Evolutionary conservation across 35 echinoderm and acorn worm species (phyloP).

Genomic region (Strongylocentrotus purpuratus): DNA sequence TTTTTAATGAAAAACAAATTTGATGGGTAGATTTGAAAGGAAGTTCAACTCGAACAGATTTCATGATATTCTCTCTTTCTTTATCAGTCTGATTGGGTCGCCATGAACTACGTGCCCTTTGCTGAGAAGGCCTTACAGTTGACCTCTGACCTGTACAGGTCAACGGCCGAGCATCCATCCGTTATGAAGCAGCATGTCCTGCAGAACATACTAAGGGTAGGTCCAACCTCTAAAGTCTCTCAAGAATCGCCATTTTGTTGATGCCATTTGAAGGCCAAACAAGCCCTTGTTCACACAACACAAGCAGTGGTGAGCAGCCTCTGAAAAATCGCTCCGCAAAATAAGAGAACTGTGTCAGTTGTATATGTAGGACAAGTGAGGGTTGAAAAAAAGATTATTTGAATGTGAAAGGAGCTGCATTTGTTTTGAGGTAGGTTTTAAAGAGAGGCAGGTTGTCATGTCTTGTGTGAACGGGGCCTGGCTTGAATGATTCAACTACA

Average conservation of each 20-base stretch:
- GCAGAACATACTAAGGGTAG: conserved; percentile 94
- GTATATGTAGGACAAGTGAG: too few relatives aligned
- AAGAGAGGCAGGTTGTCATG: not conserved
- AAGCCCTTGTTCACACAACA: too few relatives aligned
- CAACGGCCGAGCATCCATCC: conserved; percentile 75
- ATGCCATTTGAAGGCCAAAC: not conserved
- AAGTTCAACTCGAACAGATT: not conserved
- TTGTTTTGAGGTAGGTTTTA: too few relatives aligned
- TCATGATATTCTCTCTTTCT: not conserved
- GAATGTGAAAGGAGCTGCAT: too few relatives aligned
- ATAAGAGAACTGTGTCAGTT: too few relatives aligned
- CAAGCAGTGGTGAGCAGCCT: too few relatives aligned
- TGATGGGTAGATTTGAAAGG: too few relatives aligned
- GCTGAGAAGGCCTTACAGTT: conserved; percentile 92
- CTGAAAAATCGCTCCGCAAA: too few relatives aligned
- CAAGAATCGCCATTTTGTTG: conserved; percentile 7
- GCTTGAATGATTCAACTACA: too few relatives aligned
- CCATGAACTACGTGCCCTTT: conserved; percentile 99
- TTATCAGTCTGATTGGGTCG: conserved; percentile 76
- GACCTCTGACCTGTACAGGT: conserved; percentile 80
- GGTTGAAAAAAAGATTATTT: too few relatives aligned
- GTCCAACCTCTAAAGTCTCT: not conserved
- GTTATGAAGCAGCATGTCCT: conserved; percentile 92
- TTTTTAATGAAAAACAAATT: too few relatives aligned
- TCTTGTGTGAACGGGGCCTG: not conserved